Evolutionary conservation across 2,797 vertebrate species (phyloP), one percentile per base, ranked within the genome.

Genomic region (Lycodopsis pacificus): DNA sequence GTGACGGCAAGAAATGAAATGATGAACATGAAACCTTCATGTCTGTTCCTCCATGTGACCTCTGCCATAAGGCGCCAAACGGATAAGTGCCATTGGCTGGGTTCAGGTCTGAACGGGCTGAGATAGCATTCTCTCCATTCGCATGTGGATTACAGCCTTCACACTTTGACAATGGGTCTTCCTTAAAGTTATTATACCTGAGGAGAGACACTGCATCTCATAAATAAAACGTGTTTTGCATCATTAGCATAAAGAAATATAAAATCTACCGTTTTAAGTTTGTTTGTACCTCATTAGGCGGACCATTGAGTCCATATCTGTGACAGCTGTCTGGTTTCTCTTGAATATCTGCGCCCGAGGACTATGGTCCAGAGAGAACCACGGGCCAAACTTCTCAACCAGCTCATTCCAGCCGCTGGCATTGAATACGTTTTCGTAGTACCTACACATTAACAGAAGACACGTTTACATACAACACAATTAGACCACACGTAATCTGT

Each of bases 21-120:
- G 40, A 72, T 19, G 51, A 42, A 68, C 46, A 66, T 32, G 44
- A 79, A 69, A 93, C 98, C 97, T 99, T 99, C 95, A 96, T 96
- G 53, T 99, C 98, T 0, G 96, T 98, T 88, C 97, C 97, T 0
- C 97, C 98, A 0, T 99, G 97, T 11, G 94, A 89, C 66, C 98
- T 95, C 93, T 97, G 97, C 27, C 12, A 84, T 82, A 99, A 94
- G 17, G 97, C 97, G 0, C 94, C 94, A 88, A 99, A 99, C 0
- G 98, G 98, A 90, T 99, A 99, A 0, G 97, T 97, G 84, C 98
- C 98, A 0, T 98, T 97, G 40, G 94, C 74, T 0, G 95, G 96
- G 88, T 99, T 99, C 77, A 99, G 96, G 88, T 99, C 98, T 0
- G 97, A 99, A 65, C 97, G 97, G 20, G 98, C 97, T 0, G 98